These are phyloP conservation scores for Mirounga angustirostris DNA, from an alignment of 2,113 vertebrate genomes.

Conservation along the genomic window DNA sequence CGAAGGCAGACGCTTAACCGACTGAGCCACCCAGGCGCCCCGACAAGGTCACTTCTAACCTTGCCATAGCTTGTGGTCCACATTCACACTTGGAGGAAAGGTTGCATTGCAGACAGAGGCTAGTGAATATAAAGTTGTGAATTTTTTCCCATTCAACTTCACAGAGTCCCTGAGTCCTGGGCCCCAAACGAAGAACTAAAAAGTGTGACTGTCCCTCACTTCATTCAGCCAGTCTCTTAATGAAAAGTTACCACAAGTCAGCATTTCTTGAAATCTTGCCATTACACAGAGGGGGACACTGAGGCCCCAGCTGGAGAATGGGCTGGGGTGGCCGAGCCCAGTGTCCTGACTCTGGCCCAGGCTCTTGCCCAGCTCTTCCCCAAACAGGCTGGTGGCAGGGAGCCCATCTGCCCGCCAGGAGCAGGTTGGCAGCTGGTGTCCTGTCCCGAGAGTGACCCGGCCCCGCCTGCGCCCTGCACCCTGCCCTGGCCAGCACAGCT, in stretches of 20 bases:
- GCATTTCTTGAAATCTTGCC: neutral
- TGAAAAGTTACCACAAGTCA: neutral
- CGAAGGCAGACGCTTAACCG: too few species aligned
- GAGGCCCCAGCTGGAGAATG: neutral
- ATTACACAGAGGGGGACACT: neutral
- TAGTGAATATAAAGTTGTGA: neutral
- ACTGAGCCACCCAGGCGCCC: too few species aligned
- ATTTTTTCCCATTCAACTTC: neutral
- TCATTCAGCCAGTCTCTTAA: neutral
- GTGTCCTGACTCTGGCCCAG: neutral
- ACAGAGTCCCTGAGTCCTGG: neutral
- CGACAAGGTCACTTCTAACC: neutral
- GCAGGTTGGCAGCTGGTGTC: slow-evolving; percentile 81
- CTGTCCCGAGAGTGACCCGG: slow-evolving; percentile 76
- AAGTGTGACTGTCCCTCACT: neutral
- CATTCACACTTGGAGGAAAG: neutral
- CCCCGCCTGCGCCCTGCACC: slow-evolving; percentile 27
- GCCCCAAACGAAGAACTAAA: neutral
- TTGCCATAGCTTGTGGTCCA: neutral
- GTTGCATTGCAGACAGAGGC: neutral
- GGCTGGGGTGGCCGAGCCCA: neutral
- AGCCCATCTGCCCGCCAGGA: neutral
- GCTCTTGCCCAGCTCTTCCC: neutral
- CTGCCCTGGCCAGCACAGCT: slow-evolving; percentile 75
- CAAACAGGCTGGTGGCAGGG: neutral